Percentiles rank a stretch among this genome's conserved stretches.
Evolutionary conservation across 2,888 invertebrate genomes (phyloP).

Genomic region (Parascotia fuliginaria): DNA sequence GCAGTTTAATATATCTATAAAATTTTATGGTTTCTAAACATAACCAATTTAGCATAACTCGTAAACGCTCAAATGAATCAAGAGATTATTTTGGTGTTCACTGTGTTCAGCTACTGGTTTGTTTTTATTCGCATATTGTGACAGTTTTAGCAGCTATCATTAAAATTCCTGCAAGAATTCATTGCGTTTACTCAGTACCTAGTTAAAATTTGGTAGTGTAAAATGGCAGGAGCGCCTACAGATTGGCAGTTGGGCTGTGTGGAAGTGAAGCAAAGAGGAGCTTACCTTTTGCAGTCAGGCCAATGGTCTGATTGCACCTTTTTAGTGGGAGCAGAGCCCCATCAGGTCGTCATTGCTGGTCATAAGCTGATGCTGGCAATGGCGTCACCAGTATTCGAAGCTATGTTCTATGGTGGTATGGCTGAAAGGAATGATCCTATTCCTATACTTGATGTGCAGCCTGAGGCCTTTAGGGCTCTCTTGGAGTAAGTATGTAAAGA

Average conservation of each 20-base stretch:
- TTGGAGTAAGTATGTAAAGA: slow-evolving; percentile 86
- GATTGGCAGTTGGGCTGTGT: slow-evolving; percentile 93
- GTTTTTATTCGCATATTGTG: slow-evolving; percentile 23
- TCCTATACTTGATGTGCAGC: slow-evolving; percentile 93
- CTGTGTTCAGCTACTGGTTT: slow-evolving; percentile 16
- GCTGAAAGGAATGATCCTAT: slow-evolving; percentile 92
- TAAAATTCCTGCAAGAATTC: neutral
- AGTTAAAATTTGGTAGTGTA: neutral
- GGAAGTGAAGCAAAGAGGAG: slow-evolving; percentile 90
- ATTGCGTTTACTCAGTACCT: neutral
- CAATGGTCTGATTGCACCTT: slow-evolving; percentile 95
- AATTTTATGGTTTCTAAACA: too few species aligned
- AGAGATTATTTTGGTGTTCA: slow-evolving; percentile 35
- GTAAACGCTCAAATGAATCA: slow-evolving; percentile 14
- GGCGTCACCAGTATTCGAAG: slow-evolving; percentile 95
- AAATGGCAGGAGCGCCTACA: slow-evolving; percentile 83
- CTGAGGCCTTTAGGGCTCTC: slow-evolving; percentile 93
- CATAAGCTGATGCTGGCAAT: slow-evolving; percentile 94
- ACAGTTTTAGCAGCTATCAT: neutral
- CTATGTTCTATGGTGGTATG: slow-evolving; percentile 95
- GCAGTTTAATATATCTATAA: too few species aligned
- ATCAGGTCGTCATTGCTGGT: slow-evolving; percentile 90
- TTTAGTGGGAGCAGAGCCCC: slow-evolving; percentile 91
- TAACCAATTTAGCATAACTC: neutral
- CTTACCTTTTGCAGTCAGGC: slow-evolving; percentile 90